Base-by-base conservation (phyloP, 2,888 invertebrate species). In the Lasioglossum calceatum region DNA sequence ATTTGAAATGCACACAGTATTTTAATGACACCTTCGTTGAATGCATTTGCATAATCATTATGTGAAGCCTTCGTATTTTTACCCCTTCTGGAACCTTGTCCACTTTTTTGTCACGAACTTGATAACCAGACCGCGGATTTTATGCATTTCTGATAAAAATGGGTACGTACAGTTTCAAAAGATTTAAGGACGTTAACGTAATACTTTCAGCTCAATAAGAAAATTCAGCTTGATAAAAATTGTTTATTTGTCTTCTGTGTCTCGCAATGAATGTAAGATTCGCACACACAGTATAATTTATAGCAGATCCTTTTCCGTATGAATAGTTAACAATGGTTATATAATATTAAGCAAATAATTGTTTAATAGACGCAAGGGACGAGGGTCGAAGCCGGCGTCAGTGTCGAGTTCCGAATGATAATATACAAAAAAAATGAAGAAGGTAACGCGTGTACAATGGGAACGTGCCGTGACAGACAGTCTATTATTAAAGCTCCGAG, bases 401-500 rank as follows among this genome's bases (percentile, higher is more conserved):
- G 7, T 50, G 1, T 50, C 19, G 12, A 4, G 27, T 3, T 64
- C 1, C 23, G 23, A 54, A 54, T 32, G 61, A 32, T 7, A 32
- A 16, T 2, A 0, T 16, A 32, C 7, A 4, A 61, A 23, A 36
- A 54, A 54, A 1, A n/a, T n/a, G 5, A 16, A 32, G 16, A 32
- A 2, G 32, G 16, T 16, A 16, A 32, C 32, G 16, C 64, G 32
- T 7, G 27, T 27, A 16, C 7, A 64, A 64, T 16, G 32, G 16
- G 4, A 32, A 64, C 64, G 64, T 4, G 32, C 32, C 27, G 27
- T 32, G 32, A n/a, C 58, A 8, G 36, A 16, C 36, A 23, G 3
- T 32, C 79, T 58, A 77, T 84, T 73, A 79, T 79, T 61, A 75
- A 23, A 77, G 61, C 47, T 47, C 36, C 78, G 58, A 44, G 44